Evolutionary conservation across 2,113 vertebrate species (phyloP).

Genomic region (Ondatra zibethicus): DNA sequence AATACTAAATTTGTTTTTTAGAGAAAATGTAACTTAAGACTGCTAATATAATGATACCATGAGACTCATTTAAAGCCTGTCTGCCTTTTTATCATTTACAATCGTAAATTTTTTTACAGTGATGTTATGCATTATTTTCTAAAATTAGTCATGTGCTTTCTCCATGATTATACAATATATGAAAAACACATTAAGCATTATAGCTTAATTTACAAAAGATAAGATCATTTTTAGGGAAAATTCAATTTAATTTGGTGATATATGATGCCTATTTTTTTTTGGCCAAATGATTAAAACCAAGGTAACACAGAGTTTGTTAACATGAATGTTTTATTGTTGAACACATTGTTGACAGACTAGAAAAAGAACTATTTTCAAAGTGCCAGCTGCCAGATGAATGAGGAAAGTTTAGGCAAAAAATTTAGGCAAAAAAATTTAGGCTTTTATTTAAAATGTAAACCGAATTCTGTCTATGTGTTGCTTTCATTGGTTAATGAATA

Average conservation of each 20-base stretch:
- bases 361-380: neutral
- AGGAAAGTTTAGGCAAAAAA: too few species aligned
- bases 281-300: neutral
- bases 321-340: neutral
- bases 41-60: neutral
- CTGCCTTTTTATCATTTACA: neutral
- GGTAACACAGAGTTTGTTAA: neutral
- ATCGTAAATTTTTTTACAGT: neutral
- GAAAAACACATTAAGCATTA: neutral
- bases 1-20: neutral
- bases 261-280: neutral
- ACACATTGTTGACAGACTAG: neutral
- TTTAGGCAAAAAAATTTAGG: too few species aligned
- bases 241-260: neutral
- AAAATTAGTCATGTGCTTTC: neutral
- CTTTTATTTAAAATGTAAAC: neutral
- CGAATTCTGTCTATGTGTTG: neutral
- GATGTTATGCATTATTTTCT: neutral
- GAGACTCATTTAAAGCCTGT: neutral
- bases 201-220: neutral
- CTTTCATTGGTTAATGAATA: too few species aligned
- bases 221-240: neutral
- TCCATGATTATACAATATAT: neutral
- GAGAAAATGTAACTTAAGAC: neutral
- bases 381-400: neutral